phyloP scores from a whole-genome alignment of 37 sponge, comb jelly and placozoan genomes.

The Cliona cf. orientalis region DNA sequence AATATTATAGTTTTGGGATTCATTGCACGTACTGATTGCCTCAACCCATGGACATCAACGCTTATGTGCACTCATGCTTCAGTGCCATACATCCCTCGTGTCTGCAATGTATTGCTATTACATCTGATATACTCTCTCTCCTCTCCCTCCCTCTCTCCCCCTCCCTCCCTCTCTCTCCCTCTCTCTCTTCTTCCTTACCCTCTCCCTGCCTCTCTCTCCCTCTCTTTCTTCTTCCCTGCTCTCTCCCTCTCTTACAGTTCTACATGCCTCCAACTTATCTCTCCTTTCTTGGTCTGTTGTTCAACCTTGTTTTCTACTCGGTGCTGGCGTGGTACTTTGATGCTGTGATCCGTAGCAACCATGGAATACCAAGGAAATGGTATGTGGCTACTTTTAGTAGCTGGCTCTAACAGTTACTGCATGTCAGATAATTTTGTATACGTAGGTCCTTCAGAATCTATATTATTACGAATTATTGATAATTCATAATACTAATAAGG shows the following conservation, averaged over 20 bases:
- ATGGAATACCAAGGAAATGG: slow-evolving; percentile 81
- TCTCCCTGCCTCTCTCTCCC: not conserved
- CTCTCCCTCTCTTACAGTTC: slow-evolving; percentile 45
- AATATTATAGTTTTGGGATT: too few relatives aligned
- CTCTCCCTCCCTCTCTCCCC: not conserved
- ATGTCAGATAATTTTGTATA: too few relatives aligned
- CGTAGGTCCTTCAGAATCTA: too few relatives aligned
- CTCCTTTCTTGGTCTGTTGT: slow-evolving; percentile 70
- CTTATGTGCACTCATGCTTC: slow-evolving; percentile 9
- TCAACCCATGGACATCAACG: not conserved
- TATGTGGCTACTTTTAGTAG: slow-evolving; percentile 24
- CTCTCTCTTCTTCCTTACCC: not conserved
- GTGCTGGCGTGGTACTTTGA: slow-evolving; percentile 95
- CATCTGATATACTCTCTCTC: not conserved
- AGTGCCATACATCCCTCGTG: too few relatives aligned
- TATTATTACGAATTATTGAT: too few relatives aligned
- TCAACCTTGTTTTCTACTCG: slow-evolving; percentile 82
- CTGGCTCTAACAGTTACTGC: too few relatives aligned
- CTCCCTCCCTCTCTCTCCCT: slow-evolving; percentile 2
- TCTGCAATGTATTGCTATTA: too few relatives aligned
- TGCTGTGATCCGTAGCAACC: slow-evolving; percentile 74
- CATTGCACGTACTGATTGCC: too few relatives aligned
- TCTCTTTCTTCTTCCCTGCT: not conserved
- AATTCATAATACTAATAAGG: too few relatives aligned
- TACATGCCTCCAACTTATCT: slow-evolving; percentile 71